These are phyloP conservation scores for Stenoptilia bipunctidactyla DNA, from an alignment of 2,888 invertebrate species.

Conservation along the genomic window DNA sequence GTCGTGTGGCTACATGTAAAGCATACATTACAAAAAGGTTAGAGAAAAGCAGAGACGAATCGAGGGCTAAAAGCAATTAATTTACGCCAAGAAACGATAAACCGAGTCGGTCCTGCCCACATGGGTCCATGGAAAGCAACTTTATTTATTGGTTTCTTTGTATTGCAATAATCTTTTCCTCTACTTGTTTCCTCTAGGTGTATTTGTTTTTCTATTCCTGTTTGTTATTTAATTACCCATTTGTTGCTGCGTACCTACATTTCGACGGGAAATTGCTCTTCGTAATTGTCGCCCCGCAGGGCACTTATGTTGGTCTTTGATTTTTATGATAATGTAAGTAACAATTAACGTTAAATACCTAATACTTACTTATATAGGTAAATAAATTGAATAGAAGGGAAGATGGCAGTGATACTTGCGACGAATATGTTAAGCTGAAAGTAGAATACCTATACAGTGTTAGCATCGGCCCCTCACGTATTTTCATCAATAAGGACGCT, in stretches of 20 bases:
- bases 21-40: not conserved
- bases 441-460: too few species aligned
- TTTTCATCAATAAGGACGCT: not conserved
- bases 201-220: not conserved
- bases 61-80: conserved; percentile 8
- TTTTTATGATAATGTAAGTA: too few species aligned
- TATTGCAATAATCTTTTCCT: not conserved
- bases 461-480: not conserved
- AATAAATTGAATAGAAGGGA: too few species aligned
- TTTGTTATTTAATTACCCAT: not conserved
- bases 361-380: too few species aligned
- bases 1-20: not conserved
- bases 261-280: too few species aligned
- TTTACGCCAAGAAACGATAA: conserved; percentile 4
- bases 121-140: not conserved
- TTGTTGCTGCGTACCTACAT: too few species aligned
- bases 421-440: too few species aligned
- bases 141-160: conserved; percentile 1
- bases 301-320: too few species aligned
- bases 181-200: not conserved
- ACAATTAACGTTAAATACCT: too few species aligned
- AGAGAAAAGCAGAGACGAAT: conserved; percentile 1
- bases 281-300: too few species aligned
- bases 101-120: not conserved
- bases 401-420: too few species aligned